Conservation (phyloP, 2,113 vertebrate genomes). For the Phoxinus phoxinus region DNA sequence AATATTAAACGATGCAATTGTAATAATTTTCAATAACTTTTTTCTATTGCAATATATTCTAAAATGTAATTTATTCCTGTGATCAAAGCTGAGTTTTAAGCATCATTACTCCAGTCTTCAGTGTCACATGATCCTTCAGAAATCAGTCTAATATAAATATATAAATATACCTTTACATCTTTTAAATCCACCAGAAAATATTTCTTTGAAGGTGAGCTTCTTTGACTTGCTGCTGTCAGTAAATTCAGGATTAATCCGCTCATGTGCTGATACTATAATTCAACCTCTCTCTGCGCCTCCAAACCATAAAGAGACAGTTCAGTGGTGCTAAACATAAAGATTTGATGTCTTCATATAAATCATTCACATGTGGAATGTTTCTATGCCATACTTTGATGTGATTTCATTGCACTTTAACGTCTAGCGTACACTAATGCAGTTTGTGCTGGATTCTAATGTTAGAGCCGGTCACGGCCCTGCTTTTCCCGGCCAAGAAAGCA, state of each 20-base stretch:
- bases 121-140: constrained; percentile 1
- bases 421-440: constrained; percentile 29
- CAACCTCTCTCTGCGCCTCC: constrained; percentile 6
- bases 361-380: constrained; percentile 14
- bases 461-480: background rate
- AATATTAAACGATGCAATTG: no score
- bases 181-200: background rate
- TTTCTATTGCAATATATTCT: background rate
- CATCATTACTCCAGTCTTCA: background rate
- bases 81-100: background rate
- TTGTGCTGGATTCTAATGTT: background rate
- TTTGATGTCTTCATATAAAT: constrained; percentile 18
- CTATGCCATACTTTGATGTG: background rate
- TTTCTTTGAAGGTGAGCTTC: background rate
- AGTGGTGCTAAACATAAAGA: constrained; percentile 16
- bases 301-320: background rate
- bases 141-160: background rate
- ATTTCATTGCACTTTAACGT: constrained; percentile 21
- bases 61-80: background rate
- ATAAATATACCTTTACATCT: background rate
- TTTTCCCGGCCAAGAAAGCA: background rate
- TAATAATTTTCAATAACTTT: no score
- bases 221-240: constrained; percentile 36
- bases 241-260: constrained; percentile 36
- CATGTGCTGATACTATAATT: constrained; percentile 25